Base-by-base conservation (phyloP, 1,140 invertebrate genomes). In the Zaprionus davidi region DNA sequence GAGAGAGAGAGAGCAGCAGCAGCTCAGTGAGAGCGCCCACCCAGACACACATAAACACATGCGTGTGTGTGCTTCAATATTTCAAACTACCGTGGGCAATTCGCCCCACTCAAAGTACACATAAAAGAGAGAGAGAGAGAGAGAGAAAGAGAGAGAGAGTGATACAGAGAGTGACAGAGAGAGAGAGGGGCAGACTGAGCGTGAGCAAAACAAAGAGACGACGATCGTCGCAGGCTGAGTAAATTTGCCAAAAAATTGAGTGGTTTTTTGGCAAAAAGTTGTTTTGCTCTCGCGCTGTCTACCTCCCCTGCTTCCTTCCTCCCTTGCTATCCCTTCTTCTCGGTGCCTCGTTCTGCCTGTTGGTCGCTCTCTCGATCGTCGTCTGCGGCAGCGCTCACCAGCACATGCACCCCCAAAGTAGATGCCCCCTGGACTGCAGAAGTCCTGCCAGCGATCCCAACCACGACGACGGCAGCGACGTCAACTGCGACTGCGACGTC, bases 31-130 rank as follows among this genome's bases (percentile, higher is more conserved):
- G 22, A 15, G 9, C 24, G 41, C 36, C 17, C 57, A 56, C 26
- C 28, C 34, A 55, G 3, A 56, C 17, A 65, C 28, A 15, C 28
- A 34, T 28, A 13, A 20, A 15, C 22, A 26, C 31, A 53, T 36
- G 41, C 13, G 51, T 62, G 44, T 64, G 49, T 53, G 68, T 70
- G 64, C 41, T 73, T 81, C 71, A 71, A 81, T 78, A 82, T 79
- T 87, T 86, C 68, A 85, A 85, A 85, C 74, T 78, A 81, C 49
- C 53, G 57, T 53, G 41, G 51, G 26, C 59, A 41, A 53, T 36
- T 69, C 72, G 34, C 63, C 73, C 63, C 57, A 49, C 58, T 12
- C 17, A 17, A 22, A 63, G 12, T 38, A 34, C 31, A 22, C 5
- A 36, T 36, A 57, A 49, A 51, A 20, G 17, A 31, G n/a, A 31